phyloP scores from a whole-genome alignment of 2,113 vertebrate genomes.

The Cephalopholis sonnerati region DNA sequence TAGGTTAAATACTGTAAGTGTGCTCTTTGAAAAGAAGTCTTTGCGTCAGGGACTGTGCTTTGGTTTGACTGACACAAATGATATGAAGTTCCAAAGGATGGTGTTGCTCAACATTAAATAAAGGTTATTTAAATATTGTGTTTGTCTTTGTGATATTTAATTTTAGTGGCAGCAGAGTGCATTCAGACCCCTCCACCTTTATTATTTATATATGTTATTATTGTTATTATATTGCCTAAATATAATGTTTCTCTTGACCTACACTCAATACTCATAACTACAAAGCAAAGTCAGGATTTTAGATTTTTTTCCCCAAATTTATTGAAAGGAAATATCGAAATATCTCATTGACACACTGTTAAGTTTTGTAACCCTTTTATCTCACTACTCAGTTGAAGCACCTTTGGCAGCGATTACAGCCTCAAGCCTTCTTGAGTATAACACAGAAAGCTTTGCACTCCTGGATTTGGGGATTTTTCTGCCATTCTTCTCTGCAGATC shows the following conservation, averaged over 20 bases:
- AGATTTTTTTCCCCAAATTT: neutral
- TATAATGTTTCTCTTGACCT: too few species aligned
- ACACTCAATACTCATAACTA: too few species aligned
- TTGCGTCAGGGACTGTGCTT: neutral
- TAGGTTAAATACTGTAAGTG: neutral
- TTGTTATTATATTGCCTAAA: too few species aligned
- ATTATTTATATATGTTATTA: too few species aligned
- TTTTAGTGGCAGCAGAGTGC: neutral
- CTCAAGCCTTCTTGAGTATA: neutral
- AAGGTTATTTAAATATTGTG: slow-evolving; percentile 33
- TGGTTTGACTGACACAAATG: slow-evolving; percentile 9
- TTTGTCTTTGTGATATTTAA: neutral
- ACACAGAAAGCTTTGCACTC: neutral
- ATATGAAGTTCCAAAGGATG: slow-evolving; percentile 10
- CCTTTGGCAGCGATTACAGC: neutral
- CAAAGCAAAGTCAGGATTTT: neutral
- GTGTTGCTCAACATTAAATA: slow-evolving; percentile 52
- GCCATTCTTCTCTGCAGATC: neutral
- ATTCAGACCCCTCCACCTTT: neutral
- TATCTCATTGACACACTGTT: neutral
- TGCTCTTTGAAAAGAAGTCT: neutral
- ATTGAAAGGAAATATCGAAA: neutral
- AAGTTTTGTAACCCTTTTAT: neutral
- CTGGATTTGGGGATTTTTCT: neutral
- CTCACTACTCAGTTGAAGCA: neutral